phyloP scores from a whole-genome alignment of 2,797 vertebrate species.

The Takifugu rubripes region DNA sequence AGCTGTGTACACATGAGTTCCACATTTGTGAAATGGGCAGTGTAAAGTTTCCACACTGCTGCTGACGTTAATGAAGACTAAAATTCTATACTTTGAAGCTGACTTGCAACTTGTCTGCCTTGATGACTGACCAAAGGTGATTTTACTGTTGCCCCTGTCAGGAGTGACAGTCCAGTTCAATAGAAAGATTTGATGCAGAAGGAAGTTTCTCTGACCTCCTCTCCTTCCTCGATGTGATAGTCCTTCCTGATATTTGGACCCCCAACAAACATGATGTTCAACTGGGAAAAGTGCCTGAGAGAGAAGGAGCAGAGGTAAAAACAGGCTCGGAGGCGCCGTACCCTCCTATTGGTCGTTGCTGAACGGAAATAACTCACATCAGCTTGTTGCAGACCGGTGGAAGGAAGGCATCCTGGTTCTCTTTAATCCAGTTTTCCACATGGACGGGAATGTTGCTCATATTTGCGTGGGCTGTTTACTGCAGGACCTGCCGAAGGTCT shows the following conservation, averaged over 20 bases:
- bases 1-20: too few relatives aligned
- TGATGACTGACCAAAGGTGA: too few relatives aligned
- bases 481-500: not conserved
- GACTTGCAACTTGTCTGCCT: too few relatives aligned
- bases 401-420: conserved; percentile 83
- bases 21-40: too few relatives aligned
- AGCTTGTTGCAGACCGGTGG: conserved; percentile 98
- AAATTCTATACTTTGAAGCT: too few relatives aligned
- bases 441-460: conserved; percentile 73
- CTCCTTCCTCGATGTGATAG: conserved; percentile 97
- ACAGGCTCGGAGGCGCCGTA: not conserved
- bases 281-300: conserved; percentile 83
- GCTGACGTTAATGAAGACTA: too few relatives aligned
- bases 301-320: conserved; percentile 3
- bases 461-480: conserved; percentile 6
- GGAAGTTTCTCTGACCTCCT: conserved; percentile 82
- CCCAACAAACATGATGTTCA: conserved; percentile 95
- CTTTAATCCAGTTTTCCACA: conserved; percentile 83
- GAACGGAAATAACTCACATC: conserved; percentile 80
- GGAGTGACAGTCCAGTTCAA: too few relatives aligned
- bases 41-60: too few relatives aligned
- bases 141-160: not conserved
- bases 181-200: not conserved
- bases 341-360: not conserved
- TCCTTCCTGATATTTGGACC: conserved; percentile 94